Evolutionary conservation across 2,113 vertebrate species (phyloP).

Genomic region (Thalassoma bifasciatum): DNA sequence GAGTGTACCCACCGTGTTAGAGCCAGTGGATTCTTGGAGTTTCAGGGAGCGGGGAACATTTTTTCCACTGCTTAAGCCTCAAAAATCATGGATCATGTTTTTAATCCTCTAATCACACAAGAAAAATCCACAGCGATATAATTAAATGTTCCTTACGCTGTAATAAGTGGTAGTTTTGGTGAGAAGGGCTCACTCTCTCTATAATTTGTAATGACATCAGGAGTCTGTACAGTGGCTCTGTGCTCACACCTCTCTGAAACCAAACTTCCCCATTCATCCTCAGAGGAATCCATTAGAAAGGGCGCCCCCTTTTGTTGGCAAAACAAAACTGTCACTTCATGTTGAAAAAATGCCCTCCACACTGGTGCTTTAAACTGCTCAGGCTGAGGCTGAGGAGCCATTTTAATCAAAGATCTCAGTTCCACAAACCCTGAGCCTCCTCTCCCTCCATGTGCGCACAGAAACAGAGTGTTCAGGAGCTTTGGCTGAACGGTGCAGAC

Average conservation of each 20-base stretch:
- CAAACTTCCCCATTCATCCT: conserved; percentile 57
- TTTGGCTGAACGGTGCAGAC: conserved; percentile 37
- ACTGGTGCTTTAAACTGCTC: conserved; percentile 47
- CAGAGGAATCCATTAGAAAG: conserved; percentile 26
- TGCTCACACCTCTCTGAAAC: not conserved
- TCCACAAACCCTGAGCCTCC: not conserved
- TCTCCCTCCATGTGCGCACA: not conserved
- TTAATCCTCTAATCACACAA: not conserved
- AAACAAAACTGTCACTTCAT: conserved; percentile 70
- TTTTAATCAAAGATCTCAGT: not conserved
- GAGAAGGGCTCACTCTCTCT: not conserved
- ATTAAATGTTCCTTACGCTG: not conserved
- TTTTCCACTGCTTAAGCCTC: not conserved
- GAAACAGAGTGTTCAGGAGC: not conserved
- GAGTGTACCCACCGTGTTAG: not conserved
- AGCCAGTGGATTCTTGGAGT: not conserved
- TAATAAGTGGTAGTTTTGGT: not conserved
- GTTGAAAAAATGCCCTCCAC: conserved; percentile 23
- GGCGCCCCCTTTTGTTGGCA: conserved; percentile 76
- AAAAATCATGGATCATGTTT: not conserved
- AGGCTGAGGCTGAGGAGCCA: not conserved
- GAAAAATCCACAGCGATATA: not conserved
- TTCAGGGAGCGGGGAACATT: too few species aligned
- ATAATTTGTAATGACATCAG: not conserved
- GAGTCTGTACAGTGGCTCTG: not conserved